These are phyloP conservation scores for Brachycybe producta DNA, from an alignment of 2,888 invertebrate species.

Conservation along the genomic window DNA sequence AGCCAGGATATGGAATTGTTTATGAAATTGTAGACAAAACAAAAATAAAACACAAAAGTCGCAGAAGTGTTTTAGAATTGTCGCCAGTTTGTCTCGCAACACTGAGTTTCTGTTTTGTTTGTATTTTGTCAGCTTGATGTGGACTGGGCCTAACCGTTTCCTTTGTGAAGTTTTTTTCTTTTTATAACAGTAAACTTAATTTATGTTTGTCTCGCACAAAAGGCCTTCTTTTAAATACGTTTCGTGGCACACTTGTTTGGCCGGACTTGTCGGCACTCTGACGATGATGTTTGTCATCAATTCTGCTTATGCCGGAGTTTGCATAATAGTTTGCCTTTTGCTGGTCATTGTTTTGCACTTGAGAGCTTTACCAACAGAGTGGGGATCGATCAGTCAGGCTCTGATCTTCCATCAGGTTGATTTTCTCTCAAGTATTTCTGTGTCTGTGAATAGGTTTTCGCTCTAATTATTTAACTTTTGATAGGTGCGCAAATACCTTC, in stretches of 20 bases:
- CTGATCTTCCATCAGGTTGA: conserved; percentile 90
- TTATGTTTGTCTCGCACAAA: too few relatives aligned
- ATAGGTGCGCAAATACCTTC: conserved; percentile 82
- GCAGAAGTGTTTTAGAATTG: too few relatives aligned
- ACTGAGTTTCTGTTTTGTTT: too few relatives aligned
- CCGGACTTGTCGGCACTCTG: conserved; percentile 71
- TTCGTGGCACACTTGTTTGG: conserved; percentile 79
- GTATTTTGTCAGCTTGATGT: too few relatives aligned
- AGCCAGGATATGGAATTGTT: too few relatives aligned
- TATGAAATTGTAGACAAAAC: too few relatives aligned
- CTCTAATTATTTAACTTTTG: background rate
- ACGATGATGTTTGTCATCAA: conserved; percentile 92
- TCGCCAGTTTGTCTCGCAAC: too few relatives aligned
- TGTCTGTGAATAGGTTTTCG: background rate
- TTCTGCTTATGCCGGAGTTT: conserved; percentile 71
- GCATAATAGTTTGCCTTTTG: conserved; percentile 69
- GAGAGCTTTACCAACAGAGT: conserved; percentile 66
- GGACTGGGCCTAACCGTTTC: too few relatives aligned
- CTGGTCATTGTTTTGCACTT: conserved; percentile 79
- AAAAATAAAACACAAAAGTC: too few relatives aligned
- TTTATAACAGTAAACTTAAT: too few relatives aligned
- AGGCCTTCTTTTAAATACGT: conserved; percentile 95
- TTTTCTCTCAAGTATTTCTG: background rate
- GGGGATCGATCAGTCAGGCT: conserved; percentile 99
- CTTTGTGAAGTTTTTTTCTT: too few relatives aligned